Evolutionary conservation across 2,797 vertebrate species (phyloP), one percentile per base, ranked within the genome.

Genomic region (Sarcoramphus papa): DNA sequence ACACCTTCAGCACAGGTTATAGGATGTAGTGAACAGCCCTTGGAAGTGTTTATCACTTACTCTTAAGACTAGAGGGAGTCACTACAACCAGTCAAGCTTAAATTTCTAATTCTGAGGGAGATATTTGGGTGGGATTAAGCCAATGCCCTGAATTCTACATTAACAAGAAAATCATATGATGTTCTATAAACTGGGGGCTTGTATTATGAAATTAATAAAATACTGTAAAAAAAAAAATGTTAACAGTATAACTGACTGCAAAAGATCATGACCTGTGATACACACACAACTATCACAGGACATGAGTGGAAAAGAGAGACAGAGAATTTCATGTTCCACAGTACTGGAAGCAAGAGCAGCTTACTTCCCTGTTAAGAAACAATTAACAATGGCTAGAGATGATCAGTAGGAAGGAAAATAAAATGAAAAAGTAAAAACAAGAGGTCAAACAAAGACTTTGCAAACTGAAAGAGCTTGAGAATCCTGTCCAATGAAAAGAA

Each of bases 281-380:
- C 63, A 41, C 12, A 28, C 15, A 50, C 21, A 59, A 17, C 16
- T 51, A 13, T 37, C 20, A 43, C 4, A 43, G 11, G 8, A 41
- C 2, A 0, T n/a, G 4, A 1, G 5, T 56, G 9, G 22, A 78
- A 72, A 65, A 2, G 21, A 2, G 8, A 62, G 14, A 63, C 7
- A 56, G 20, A 43, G 9, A 75, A 79, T 79, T 54, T 67, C 3
- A 50, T 37, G 4, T 20, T 81, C 8, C 31, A 31, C 7, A 23
- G 4, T 7, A 23, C 16, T 21, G 21, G 16, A 84, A 63, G 10
- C 5, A 78, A 69, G 2, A 40, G 1, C 2, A 47, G 1, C 7
- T 60, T 64, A 51, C 4, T 82, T 60, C 4, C 4, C 6, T 68
- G 4, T 22, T 62, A 67, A 27, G 50, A 45, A 62, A 17, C 8